Percentiles rank a stretch among this genome's conserved stretches.
phyloP scores from a whole-genome alignment of 2,888 invertebrate species.

The Vesta saturnalis region DNA sequence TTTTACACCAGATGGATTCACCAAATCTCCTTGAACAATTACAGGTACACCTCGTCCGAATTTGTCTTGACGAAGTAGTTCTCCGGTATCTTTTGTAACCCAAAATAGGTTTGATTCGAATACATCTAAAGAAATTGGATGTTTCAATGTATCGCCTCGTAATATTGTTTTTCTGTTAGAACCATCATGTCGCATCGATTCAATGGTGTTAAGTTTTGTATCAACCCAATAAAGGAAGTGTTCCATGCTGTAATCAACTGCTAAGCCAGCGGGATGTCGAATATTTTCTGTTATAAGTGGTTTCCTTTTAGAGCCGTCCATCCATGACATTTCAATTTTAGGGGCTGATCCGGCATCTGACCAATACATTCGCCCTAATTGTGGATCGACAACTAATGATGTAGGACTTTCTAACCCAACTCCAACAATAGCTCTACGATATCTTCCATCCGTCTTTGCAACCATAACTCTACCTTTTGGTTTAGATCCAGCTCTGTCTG shows the following conservation, averaged over 20 bases:
- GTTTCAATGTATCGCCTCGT: slow-evolving; percentile 77
- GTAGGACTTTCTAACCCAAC: slow-evolving; percentile 87
- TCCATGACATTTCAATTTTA: slow-evolving; percentile 95
- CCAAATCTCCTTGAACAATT: slow-evolving; percentile 81
- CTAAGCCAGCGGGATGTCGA: slow-evolving; percentile 87
- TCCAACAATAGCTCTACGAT: slow-evolving; percentile 81
- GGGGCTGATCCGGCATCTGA: slow-evolving; percentile 90
- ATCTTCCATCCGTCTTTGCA: slow-evolving; percentile 88
- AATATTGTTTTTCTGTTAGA: slow-evolving; percentile 76
- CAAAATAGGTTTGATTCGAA: slow-evolving; percentile 94
- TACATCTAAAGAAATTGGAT: slow-evolving; percentile 89
- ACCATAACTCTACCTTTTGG: slow-evolving; percentile 87
- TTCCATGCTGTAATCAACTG: slow-evolving; percentile 90
- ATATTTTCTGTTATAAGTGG: slow-evolving; percentile 84
- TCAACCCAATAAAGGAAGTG: slow-evolving; percentile 96
- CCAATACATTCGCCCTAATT: slow-evolving; percentile 91
- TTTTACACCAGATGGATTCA: slow-evolving; percentile 88
- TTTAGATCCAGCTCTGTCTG: slow-evolving; percentile 77
- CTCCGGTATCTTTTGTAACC: slow-evolving; percentile 90
- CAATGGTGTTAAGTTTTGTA: slow-evolving; percentile 89
- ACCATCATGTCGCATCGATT: slow-evolving; percentile 86
- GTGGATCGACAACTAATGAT: slow-evolving; percentile 88
- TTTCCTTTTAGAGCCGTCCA: slow-evolving; percentile 92
- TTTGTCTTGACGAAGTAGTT: slow-evolving; percentile 91
- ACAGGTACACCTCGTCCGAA: slow-evolving; percentile 95